A percentile compares a stretch with the other conserved stretches of the same genome.
phyloP scores from a whole-genome alignment of 1,140 invertebrate species.

The Bombus superbus region DNA sequence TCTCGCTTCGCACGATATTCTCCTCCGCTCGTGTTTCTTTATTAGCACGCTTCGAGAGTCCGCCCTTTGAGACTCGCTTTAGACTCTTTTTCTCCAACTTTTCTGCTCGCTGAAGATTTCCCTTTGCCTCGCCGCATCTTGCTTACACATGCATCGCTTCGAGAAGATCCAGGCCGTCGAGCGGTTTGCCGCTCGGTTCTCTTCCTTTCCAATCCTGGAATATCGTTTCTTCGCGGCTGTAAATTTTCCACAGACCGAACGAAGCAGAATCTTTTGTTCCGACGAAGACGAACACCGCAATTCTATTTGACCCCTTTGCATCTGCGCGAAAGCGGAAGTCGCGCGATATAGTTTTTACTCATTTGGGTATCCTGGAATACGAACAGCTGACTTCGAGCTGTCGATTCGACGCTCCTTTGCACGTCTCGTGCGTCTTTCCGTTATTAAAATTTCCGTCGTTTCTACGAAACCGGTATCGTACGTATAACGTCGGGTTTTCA shows the following conservation, averaged over 20 bases:
- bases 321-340: not conserved
- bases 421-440: too few relatives aligned
- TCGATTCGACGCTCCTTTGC: too few relatives aligned
- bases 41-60: constrained; percentile 15
- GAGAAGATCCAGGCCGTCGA: not conserved
- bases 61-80: not conserved
- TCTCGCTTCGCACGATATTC: constrained; percentile 14
- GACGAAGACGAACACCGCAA: not conserved
- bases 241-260: not conserved
- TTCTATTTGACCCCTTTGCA: not conserved
- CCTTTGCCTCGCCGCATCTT: not conserved
- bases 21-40: not conserved
- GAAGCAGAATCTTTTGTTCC: not conserved
- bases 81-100: not conserved
- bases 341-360: too few relatives aligned
- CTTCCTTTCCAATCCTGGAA: not conserved
- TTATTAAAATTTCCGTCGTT: too few relatives aligned
- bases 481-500: too few relatives aligned
- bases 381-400: too few relatives aligned
- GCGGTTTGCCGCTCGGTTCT: not conserved
- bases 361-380: too few relatives aligned
- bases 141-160: constrained; percentile 1
- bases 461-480: too few relatives aligned
- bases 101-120: not conserved
- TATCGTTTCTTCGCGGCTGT: not conserved